Percentiles rank a stretch among this genome's conserved stretches.
phyloP scores from a whole-genome alignment of 1,140 invertebrate species.

The Teleopsis dalmanni region DNA sequence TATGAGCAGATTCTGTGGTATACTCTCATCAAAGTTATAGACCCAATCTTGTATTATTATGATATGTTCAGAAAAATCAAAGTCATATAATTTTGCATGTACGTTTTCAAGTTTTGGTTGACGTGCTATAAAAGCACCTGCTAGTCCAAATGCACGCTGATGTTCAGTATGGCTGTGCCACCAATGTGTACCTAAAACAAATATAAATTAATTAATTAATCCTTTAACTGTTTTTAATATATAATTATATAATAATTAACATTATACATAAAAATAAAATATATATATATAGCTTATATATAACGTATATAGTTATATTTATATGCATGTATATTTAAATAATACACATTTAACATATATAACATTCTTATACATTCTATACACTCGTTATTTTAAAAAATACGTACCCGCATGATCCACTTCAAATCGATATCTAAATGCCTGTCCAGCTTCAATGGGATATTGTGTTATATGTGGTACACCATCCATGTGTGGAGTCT shows the following conservation, averaged over 20 bases:
- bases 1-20: slow-evolving; percentile 46
- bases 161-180: slow-evolving; percentile 43
- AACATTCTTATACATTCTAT: slow-evolving; percentile 55
- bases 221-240: too few species aligned
- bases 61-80: slow-evolving; percentile 36
- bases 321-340: background rate
- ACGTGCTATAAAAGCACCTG: slow-evolving; percentile 45
- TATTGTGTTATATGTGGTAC: slow-evolving; percentile 66
- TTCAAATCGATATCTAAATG: slow-evolving; percentile 50
- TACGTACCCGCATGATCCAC: slow-evolving; percentile 48
- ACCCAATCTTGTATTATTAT: slow-evolving; percentile 43
- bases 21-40: slow-evolving; percentile 35
- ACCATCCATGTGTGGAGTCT: slow-evolving; percentile 54
- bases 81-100: slow-evolving; percentile 37
- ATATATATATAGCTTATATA: too few species aligned
- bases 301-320: too few species aligned
- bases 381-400: too few species aligned
- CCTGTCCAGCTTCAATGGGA: slow-evolving; percentile 50
- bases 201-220: too few species aligned
- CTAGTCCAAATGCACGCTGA: slow-evolving; percentile 47
- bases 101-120: slow-evolving; percentile 29
- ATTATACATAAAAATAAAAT: slow-evolving; percentile 1
- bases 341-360: slow-evolving; percentile 47
- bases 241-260: background rate
- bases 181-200: slow-evolving; percentile 41